Percentiles rank a stretch among this genome's conserved stretches.
phyloP scores from a whole-genome alignment of 2,888 invertebrate genomes.

The Dicyrtomina minuta region DNA sequence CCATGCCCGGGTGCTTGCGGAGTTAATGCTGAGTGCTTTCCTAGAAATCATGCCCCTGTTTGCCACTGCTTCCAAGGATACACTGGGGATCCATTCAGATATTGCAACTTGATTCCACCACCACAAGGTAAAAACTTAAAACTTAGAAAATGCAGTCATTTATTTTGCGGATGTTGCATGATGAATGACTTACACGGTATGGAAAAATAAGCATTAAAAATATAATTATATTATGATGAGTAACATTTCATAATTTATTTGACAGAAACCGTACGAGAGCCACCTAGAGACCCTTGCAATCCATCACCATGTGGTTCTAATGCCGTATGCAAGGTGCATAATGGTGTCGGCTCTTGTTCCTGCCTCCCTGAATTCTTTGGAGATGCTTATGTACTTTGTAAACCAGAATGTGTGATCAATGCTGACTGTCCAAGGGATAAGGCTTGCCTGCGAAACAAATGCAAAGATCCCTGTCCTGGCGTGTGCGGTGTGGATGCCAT shows the following conservation, averaged over 20 bases:
- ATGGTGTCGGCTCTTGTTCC: slow-evolving; percentile 65
- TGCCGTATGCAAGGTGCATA: slow-evolving; percentile 70
- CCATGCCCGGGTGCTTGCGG: slow-evolving; percentile 63
- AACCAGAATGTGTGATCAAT: slow-evolving; percentile 70
- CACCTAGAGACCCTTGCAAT: slow-evolving; percentile 60
- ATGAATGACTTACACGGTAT: no score
- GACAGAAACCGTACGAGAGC: slow-evolving; percentile 8
- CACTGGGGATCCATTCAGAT: slow-evolving; percentile 62
- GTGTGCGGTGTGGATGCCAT: slow-evolving; percentile 51
- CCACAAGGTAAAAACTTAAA: background rate
- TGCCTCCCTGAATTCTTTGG: slow-evolving; percentile 72
- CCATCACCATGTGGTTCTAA: slow-evolving; percentile 84
- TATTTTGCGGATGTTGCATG: no score
- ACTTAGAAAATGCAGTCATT: background rate
- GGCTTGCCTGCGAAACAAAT: slow-evolving; percentile 70
- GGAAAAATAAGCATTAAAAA: no score
- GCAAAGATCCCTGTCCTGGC: slow-evolving; percentile 54
- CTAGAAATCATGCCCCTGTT: slow-evolving; percentile 63
- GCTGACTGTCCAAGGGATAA: slow-evolving; percentile 71
- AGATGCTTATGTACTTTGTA: slow-evolving; percentile 55
- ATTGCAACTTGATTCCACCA: slow-evolving; percentile 56
- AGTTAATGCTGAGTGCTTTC: slow-evolving; percentile 62
- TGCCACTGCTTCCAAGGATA: slow-evolving; percentile 63
- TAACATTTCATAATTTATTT: no score
- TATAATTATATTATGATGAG: no score